Conservation (phyloP, 2,113 vertebrate genomes). For the Vulpes vulpes region DNA sequence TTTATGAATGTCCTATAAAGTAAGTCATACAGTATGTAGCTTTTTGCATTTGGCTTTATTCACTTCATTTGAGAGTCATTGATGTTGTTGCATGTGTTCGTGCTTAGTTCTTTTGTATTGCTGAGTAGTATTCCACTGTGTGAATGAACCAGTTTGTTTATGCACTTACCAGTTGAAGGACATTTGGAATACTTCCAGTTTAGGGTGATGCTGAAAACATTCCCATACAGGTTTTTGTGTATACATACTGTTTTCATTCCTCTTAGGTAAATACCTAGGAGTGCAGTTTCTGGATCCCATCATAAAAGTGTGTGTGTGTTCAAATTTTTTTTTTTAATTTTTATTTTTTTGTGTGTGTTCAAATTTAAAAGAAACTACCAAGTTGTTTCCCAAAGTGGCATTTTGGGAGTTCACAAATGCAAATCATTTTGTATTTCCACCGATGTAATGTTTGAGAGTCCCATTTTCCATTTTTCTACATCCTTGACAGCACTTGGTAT, state of each 20-base stretch:
- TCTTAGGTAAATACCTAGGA: slow-evolving; percentile 18
- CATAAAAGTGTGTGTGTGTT: neutral
- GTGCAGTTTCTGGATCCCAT: neutral
- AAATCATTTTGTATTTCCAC: neutral
- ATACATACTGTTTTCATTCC: slow-evolving; percentile 19
- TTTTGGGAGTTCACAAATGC: slow-evolving; percentile 27
- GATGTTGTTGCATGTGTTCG: neutral
- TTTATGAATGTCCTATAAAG: neutral
- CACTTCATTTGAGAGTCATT: neutral
- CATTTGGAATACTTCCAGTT: slow-evolving; percentile 1
- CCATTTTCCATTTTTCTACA: neutral
- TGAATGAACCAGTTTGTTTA: slow-evolving; percentile 4
- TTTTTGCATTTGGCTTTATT: slow-evolving; percentile 13
- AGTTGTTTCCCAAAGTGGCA: slow-evolving; percentile 22
- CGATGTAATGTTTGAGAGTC: neutral
- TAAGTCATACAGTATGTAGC: neutral
- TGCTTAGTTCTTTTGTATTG: slow-evolving; percentile 35
- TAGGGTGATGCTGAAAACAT: slow-evolving; percentile 38
- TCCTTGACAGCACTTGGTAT: slow-evolving; percentile 3
- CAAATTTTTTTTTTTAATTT: neutral
- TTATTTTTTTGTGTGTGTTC: neutral
- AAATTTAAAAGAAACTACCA: slow-evolving; percentile 53
- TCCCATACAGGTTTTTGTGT: neutral
- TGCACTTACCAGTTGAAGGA: neutral
- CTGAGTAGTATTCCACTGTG: slow-evolving; percentile 11